Percentiles rank a stretch among this genome's conserved stretches.
Conservation (phyloP, 1,140 invertebrate species). For the Medauroidea extradentata region DNA sequence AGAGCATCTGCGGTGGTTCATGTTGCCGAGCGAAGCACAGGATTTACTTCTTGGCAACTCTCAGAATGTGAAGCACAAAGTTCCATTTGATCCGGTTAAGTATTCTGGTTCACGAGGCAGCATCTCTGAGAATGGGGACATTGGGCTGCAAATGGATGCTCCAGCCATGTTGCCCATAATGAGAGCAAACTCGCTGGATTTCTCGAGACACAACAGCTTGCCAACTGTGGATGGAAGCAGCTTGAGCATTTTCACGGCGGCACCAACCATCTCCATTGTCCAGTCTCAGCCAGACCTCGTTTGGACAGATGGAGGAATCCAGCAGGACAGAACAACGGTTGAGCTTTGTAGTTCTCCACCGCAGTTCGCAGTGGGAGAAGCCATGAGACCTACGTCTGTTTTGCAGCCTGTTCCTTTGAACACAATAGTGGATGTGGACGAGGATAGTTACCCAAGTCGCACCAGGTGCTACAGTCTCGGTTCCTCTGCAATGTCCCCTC, state of each 20-base stretch:
- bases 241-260: conserved; percentile 23
- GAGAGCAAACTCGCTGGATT: conserved; percentile 38
- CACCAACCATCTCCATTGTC: conserved; percentile 19
- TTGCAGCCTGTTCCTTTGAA: no score
- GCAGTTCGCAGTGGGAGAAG: conserved; percentile 62
- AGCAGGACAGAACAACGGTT: no score
- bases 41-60: conserved; percentile 65
- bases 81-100: conserved; percentile 61
- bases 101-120: conserved; percentile 31
- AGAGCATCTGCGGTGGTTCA: conserved; percentile 76
- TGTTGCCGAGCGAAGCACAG: conserved; percentile 73
- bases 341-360: no score
- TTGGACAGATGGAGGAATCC: background rate
- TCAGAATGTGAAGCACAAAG: conserved; percentile 66
- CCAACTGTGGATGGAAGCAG: conserved; percentile 57
- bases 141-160: conserved; percentile 28
- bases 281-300: conserved; percentile 1
- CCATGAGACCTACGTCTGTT: conserved; percentile 40
- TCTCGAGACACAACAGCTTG: conserved; percentile 51
- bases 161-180: conserved; percentile 25
- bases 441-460: conserved; percentile 9
- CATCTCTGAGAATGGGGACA: conserved; percentile 18
- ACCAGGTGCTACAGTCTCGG: conserved; percentile 57
- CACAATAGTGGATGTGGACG: no score
- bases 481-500: conserved; percentile 45